A percentile compares a stretch with the other conserved stretches of the same genome.
These are phyloP conservation scores for Diabrotica balteata DNA, from an alignment of 2,888 invertebrate genomes.

Conservation along the genomic window DNA sequence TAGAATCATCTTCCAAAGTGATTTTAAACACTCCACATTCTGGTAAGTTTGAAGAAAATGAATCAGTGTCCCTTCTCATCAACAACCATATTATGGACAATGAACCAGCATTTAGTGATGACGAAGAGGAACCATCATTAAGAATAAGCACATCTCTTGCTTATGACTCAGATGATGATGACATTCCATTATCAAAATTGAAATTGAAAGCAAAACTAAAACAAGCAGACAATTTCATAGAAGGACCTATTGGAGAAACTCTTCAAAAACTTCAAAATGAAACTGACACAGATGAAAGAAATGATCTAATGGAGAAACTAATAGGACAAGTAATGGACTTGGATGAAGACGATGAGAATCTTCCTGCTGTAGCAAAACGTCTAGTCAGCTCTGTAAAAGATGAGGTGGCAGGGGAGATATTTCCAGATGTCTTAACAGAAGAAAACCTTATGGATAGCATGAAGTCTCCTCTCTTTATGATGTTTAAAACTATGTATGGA, in stretches of 20 bases:
- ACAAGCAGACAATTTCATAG: constrained; percentile 59
- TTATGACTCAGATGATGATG: constrained; percentile 75
- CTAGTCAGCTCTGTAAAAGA: constrained; percentile 66
- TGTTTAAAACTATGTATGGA: constrained; percentile 84
- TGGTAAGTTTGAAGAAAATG: constrained; percentile 48
- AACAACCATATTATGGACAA: constrained; percentile 64
- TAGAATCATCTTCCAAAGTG: constrained; percentile 51
- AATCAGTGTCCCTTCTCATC: constrained; percentile 42
- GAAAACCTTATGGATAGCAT: constrained; percentile 78
- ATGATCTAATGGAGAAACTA: constrained; percentile 65
- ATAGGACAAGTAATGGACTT: constrained; percentile 64
- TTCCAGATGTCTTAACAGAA: constrained; percentile 67
- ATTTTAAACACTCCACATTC: constrained; percentile 40
- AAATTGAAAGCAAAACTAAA: constrained; percentile 67
- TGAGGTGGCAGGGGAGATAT: constrained; percentile 59
- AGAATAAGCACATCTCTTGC: constrained; percentile 58
- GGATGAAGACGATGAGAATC: constrained; percentile 67
- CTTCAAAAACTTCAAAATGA: constrained; percentile 67
- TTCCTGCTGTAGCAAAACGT: constrained; percentile 66
- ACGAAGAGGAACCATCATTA: constrained; percentile 73
- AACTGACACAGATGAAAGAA: constrained; percentile 66
- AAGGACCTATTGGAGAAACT: constrained; percentile 65
- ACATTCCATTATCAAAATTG: constrained; percentile 80
- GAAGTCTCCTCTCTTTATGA: constrained; percentile 80
- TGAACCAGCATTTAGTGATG: constrained; percentile 86